phyloP scores from a whole-genome alignment of 2,113 vertebrate genomes.

The Marcusenius ussheri region DNA sequence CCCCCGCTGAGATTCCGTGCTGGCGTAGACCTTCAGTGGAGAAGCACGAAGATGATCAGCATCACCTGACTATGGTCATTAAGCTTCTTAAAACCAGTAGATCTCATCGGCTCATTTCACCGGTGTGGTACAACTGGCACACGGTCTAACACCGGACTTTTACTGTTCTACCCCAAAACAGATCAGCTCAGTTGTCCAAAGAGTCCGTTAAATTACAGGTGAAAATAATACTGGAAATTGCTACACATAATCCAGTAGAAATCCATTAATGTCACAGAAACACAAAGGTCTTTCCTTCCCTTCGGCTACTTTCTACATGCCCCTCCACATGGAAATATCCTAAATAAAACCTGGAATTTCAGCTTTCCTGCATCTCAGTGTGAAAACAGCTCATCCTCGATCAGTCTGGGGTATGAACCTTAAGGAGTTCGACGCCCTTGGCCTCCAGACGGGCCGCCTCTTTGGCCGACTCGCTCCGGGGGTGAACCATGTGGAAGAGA shows the following conservation, averaged over 20 bases:
- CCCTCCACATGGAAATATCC: not conserved
- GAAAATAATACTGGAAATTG: not conserved
- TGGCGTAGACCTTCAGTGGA: constrained; percentile 69
- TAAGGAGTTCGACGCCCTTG: constrained; percentile 70
- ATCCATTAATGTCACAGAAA: not conserved
- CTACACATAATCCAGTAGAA: not conserved
- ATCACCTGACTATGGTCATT: not conserved
- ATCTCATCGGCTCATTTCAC: not conserved
- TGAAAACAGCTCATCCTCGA: not conserved
- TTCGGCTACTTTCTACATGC: not conserved
- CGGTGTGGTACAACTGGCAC: not conserved
- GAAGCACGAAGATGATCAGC: not conserved
- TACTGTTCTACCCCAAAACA: not conserved
- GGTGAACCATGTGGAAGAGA: constrained; percentile 80
- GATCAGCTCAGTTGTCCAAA: not conserved
- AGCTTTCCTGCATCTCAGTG: not conserved
- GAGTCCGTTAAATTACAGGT: not conserved
- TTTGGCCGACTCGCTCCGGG: constrained; percentile 74
- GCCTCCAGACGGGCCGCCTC: constrained; percentile 63
- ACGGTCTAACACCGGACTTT: not conserved
- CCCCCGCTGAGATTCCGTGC: constrained; percentile 75
- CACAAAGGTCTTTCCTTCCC: not conserved
- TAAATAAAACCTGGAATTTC: not conserved
- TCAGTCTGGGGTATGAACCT: constrained; percentile 55
- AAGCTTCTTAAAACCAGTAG: not conserved